Percentiles rank a stretch among this genome's conserved stretches.
Evolutionary conservation across 2,113 vertebrate genomes (phyloP).

Genomic region (Forbesichthys agassizii): DNA sequence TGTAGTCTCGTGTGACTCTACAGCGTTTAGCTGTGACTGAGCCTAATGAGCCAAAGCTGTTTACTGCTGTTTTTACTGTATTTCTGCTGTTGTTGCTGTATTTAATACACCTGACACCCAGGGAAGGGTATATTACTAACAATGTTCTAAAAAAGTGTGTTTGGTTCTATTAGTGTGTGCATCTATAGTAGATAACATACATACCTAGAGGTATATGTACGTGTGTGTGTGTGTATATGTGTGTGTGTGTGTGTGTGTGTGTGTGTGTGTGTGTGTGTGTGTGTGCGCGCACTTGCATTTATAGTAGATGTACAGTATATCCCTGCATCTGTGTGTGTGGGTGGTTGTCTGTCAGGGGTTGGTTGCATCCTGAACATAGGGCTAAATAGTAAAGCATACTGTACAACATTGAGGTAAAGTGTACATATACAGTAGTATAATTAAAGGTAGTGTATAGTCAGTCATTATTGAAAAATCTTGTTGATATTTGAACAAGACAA

Average conservation of each 20-base stretch:
- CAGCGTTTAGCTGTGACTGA: slow-evolving; percentile 7
- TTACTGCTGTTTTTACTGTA: slow-evolving; percentile 16
- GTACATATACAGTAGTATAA: no score
- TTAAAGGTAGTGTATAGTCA: no score
- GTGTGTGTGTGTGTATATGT: slow-evolving; percentile 17
- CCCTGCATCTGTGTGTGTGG: not conserved
- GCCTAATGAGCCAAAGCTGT: slow-evolving; percentile 9
- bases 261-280: slow-evolving; percentile 2
- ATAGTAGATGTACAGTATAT: no score
- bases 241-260: slow-evolving; percentile 2
- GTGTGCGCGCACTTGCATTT: not conserved
- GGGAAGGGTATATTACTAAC: slow-evolving; percentile 67
- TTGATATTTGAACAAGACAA: no score
- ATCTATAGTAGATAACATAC: not conserved
- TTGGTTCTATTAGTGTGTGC: slow-evolving; percentile 10
- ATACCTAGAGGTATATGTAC: not conserved
- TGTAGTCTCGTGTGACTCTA: no score
- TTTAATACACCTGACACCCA: slow-evolving; percentile 47
- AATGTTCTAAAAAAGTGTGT: not conserved
- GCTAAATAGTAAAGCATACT: no score
- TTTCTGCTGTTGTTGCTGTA: slow-evolving; percentile 18
- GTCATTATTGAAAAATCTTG: no score
- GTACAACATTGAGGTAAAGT: no score
- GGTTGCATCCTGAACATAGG: no score
- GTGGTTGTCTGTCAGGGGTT: not conserved